Percentiles rank a stretch among this genome's conserved stretches.
These are phyloP conservation scores for Trichogramma dendrolimi DNA, from an alignment of 2,888 invertebrate genomes.

Conservation along the genomic window DNA sequence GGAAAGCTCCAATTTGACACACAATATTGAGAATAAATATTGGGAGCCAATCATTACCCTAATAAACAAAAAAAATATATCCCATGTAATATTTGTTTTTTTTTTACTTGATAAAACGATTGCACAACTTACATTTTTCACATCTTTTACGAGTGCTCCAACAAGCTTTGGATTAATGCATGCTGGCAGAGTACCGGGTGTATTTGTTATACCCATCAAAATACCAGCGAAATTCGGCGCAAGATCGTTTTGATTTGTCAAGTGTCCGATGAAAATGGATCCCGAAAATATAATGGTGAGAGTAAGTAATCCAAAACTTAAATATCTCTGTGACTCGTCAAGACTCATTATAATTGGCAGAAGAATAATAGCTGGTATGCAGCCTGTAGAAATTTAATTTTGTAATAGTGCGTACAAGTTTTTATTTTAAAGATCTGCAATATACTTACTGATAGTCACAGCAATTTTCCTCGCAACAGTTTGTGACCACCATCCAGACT, in stretches of 20 bases:
- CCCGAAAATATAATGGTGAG: conserved; percentile 43
- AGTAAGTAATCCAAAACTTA: conserved; percentile 38
- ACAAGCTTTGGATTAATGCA: conserved; percentile 45
- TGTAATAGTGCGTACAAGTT: not conserved
- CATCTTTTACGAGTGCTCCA: conserved; percentile 39
- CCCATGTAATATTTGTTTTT: too few species aligned
- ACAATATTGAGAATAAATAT: conserved; percentile 18
- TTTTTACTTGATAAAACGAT: not conserved
- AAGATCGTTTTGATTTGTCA: conserved; percentile 47
- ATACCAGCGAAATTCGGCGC: conserved; percentile 49
- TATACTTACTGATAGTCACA: conserved; percentile 42
- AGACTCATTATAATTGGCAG: conserved; percentile 42
- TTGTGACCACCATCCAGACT: conserved; percentile 41
- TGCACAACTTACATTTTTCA: conserved; percentile 36
- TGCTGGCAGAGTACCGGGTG: conserved; percentile 47
- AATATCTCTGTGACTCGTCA: conserved; percentile 37
- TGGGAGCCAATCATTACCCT: too few species aligned
- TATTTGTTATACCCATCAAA: conserved; percentile 50
- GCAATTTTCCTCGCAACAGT: conserved; percentile 45
- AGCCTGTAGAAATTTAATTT: conserved; percentile 32
- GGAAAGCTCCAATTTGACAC: conserved; percentile 39
- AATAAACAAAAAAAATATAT: too few species aligned
- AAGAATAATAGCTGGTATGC: conserved; percentile 41
- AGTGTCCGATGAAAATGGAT: conserved; percentile 46
- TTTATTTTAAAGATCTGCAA: conserved; percentile 1